Evolutionary conservation across 2,113 vertebrate genomes (phyloP), one percentile per base, ranked within the genome.

Genomic region (Serinus canaria): DNA sequence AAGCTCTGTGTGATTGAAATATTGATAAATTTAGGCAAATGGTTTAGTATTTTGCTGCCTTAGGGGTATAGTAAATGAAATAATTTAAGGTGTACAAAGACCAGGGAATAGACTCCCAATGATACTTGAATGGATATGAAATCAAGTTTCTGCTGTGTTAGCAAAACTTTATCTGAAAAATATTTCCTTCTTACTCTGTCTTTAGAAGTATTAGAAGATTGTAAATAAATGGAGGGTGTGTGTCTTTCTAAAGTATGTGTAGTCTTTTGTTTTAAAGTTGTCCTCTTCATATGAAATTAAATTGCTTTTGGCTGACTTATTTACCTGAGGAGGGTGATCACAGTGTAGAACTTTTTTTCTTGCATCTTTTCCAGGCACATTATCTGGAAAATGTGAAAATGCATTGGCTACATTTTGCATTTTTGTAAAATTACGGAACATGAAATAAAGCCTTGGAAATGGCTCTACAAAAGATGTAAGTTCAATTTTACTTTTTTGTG

Each of bases 361-460:
- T 89, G 49, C 33, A 21, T 83, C 52, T 30, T 30, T 53, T 53
- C 13, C 39, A 90, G 83, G 88, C 24, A 15, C 41, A 2, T 84
- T 78, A 70, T 46, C 52, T 74, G 90, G 67, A 90, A 93, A 91
- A 67, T 63, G 35, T 76, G 87, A 93, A 59, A 92, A 90, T 81
- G 43, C 35, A 12, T 18, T 87, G 75, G 73, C 46, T 73, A 8
- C 15, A 1, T 83, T 67, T 90, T 77, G 28, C 3, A 0, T 73
- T 83, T 73, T 87, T 91, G 14, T 39, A 59, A 84, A 63, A 46
- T 78, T 91, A 35, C 35, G 53, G 55, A 58, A 68, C 33, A 7
- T 50, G 43, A 83, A 93, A 43, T 93, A 95, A 93, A 55, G 56
- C 64, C n/a, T 68, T 78, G 68, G 90, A 92, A 94, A 96, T 97